Conservation (phyloP, 1,140 invertebrate species). For the Diorhabda carinulata region DNA sequence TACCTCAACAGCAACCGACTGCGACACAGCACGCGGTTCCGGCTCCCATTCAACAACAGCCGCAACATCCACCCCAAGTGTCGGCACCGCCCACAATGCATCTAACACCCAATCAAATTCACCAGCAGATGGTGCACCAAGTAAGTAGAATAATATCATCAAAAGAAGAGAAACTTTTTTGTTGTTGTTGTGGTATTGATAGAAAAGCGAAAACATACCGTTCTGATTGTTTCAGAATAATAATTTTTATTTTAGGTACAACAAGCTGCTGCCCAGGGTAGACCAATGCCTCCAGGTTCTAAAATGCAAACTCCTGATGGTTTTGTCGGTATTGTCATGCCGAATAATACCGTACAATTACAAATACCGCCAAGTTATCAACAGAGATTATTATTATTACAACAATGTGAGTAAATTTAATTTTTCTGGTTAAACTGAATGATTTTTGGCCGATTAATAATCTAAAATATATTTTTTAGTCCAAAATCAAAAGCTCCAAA, state of each 20-base stretch:
- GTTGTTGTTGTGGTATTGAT: conserved; percentile 7
- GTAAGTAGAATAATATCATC: conserved; percentile 30
- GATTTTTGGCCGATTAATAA: too few relatives aligned
- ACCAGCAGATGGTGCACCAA: conserved; percentile 48
- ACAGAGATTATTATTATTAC: conserved; percentile 37
- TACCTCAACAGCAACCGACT: conserved; percentile 27
- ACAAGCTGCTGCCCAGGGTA: conserved; percentile 57
- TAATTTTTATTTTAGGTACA: conserved; percentile 52
- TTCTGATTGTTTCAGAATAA: too few relatives aligned
- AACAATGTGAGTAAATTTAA: conserved; percentile 8
- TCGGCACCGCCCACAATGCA: not conserved
- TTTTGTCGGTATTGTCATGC: conserved; percentile 60
- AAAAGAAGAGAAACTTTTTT: conserved; percentile 11
- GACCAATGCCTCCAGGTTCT: conserved; percentile 59
- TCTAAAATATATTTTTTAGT: conserved; percentile 31
- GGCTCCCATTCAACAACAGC: conserved; percentile 11
- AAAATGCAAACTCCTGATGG: conserved; percentile 59
- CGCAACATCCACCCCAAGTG: conserved; percentile 21
- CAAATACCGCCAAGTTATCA: conserved; percentile 56
- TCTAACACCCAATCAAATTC: conserved; percentile 41
- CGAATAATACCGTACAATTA: conserved; percentile 61
- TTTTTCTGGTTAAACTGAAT: too few relatives aligned
- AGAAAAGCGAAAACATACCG: not conserved
- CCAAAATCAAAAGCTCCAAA: conserved; percentile 45
- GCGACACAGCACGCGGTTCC: conserved; percentile 12